Percentiles rank a stretch among this genome's conserved stretches.
Evolutionary conservation across 2,113 vertebrate species (phyloP).

Genomic region (Poeciliopsis turrubarensis): DNA sequence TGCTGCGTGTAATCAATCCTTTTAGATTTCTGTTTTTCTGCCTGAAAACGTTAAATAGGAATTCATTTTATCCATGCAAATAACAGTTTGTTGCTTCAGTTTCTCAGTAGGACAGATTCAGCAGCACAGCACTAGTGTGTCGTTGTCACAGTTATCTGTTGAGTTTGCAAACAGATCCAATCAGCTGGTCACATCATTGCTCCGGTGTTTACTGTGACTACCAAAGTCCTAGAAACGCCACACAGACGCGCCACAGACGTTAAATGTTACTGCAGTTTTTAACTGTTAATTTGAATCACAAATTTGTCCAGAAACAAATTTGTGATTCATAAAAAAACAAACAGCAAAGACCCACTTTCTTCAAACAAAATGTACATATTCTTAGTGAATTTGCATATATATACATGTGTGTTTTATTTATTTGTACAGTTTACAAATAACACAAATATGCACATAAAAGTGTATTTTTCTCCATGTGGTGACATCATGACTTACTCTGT

Average conservation of each 20-base stretch:
- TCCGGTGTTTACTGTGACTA: constrained; percentile 6
- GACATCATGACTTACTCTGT: too few species aligned
- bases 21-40: too few species aligned
- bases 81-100: neutral
- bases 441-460: too few species aligned
- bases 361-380: neutral
- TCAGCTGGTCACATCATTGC: neutral
- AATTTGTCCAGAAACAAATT: neutral
- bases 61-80: too few species aligned
- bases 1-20: too few species aligned
- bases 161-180: neutral
- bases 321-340: neutral
- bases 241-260: neutral
- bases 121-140: neutral
- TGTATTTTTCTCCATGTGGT: too few species aligned
- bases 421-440: too few species aligned
- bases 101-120: neutral
- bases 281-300: neutral
- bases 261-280: neutral
- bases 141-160: neutral
- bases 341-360: neutral
- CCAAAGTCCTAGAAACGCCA: neutral
- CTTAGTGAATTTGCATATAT: too few species aligned
- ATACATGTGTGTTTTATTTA: too few species aligned
- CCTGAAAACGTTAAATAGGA: too few species aligned